phyloP scores from a whole-genome alignment of 2,113 vertebrate species.

The Sterrhoptilus dennistouni region DNA sequence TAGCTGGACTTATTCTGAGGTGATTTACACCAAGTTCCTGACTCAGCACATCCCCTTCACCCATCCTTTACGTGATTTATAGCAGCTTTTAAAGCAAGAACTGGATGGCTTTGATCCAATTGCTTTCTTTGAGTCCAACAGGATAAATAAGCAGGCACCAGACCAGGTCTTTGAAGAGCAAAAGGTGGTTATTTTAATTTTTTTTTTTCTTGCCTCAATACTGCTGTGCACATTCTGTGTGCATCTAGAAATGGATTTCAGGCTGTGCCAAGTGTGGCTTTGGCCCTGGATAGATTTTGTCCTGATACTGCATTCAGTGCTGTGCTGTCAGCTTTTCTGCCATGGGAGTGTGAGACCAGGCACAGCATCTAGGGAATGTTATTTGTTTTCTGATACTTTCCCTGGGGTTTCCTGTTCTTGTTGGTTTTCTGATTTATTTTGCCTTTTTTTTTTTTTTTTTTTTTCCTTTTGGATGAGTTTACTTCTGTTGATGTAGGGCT shows the following conservation, averaged over 20 bases:
- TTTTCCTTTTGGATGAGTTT: not conserved
- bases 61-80: constrained; percentile 24
- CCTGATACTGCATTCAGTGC: not conserved
- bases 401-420: not conserved
- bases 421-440: not conserved
- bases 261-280: not conserved
- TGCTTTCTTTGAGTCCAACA: constrained; percentile 1
- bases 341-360: not conserved
- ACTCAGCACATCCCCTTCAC: not conserved
- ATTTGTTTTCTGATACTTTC: constrained; percentile 15
- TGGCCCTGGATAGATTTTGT: not conserved
- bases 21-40: constrained; percentile 19
- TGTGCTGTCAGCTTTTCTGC: not conserved
- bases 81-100: constrained; percentile 3
- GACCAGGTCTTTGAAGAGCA: not conserved
- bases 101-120: constrained; percentile 3
- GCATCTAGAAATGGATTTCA: not conserved
- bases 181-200: not conserved
- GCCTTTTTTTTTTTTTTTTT: no score
- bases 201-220: not conserved
- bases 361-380: not conserved
- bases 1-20: not conserved
- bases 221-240: not conserved
- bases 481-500: not conserved
- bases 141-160: constrained; percentile 29